Percentiles rank a stretch among this genome's conserved stretches.
Evolutionary conservation across 2,113 vertebrate species (phyloP).

Genomic region (Electrona antarctica): DNA sequence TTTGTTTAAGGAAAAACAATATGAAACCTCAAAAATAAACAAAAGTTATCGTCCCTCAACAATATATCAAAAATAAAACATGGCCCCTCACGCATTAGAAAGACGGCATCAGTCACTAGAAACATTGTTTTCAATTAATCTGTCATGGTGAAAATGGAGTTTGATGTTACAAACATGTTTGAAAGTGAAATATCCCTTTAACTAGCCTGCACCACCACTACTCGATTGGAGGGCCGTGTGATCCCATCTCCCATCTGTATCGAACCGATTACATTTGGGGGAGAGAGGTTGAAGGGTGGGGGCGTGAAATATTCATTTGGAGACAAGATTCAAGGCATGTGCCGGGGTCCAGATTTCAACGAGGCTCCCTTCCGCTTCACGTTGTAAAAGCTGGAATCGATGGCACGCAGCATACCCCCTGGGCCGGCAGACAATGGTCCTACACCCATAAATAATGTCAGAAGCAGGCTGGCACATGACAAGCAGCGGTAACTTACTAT

Average conservation of each 20-base stretch:
- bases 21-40: too few species aligned
- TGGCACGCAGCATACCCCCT: slow-evolving; percentile 56
- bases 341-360: slow-evolving; percentile 38
- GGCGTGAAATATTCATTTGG: slow-evolving; percentile 60
- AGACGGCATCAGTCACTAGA: too few species aligned
- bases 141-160: too few species aligned
- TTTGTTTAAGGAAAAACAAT: too few species aligned
- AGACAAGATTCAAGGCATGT: slow-evolving; percentile 38
- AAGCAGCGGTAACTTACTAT: slow-evolving; percentile 72
- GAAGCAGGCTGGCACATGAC: slow-evolving; percentile 66
- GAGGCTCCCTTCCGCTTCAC: slow-evolving; percentile 40
- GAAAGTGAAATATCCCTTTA: too few species aligned
- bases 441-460: slow-evolving; percentile 66
- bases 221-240: slow-evolving; percentile 35
- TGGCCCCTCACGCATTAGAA: too few species aligned
- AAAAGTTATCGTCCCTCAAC: too few species aligned
- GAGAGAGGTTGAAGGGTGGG: background rate
- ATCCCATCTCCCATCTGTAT: slow-evolving; percentile 18
- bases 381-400: slow-evolving; percentile 54
- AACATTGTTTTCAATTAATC: too few species aligned
- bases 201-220: background rate
- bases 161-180: too few species aligned
- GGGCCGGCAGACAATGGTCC: slow-evolving; percentile 62
- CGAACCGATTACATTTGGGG: slow-evolving; percentile 45
- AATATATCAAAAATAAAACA: too few species aligned